These are phyloP conservation scores for Cantharis rustica DNA, from an alignment of 2,888 invertebrate genomes.

Conservation along the genomic window DNA sequence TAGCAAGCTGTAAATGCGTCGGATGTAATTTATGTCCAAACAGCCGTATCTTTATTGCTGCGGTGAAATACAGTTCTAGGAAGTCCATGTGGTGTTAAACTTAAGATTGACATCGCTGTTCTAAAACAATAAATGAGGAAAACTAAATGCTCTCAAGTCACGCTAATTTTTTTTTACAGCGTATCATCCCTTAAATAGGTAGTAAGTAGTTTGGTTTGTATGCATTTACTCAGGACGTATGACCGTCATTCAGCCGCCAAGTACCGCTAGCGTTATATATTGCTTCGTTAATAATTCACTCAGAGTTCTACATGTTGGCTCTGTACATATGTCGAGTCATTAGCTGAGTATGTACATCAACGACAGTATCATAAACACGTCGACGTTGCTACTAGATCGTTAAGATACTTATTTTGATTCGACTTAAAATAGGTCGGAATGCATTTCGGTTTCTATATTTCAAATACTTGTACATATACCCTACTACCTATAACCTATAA, in stretches of 20 bases:
- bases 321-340: slow-evolving; percentile 53
- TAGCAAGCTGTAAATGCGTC: slow-evolving; percentile 48
- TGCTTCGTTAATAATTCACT: slow-evolving; percentile 50
- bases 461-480: neutral
- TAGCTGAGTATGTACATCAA: slow-evolving; percentile 53
- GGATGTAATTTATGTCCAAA: slow-evolving; percentile 52
- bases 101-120: slow-evolving; percentile 50
- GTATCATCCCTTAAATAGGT: neutral
- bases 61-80: slow-evolving; percentile 52
- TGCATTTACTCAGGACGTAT: slow-evolving; percentile 31
- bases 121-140: slow-evolving; percentile 47
- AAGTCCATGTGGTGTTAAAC: slow-evolving; percentile 54
- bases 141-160: slow-evolving; percentile 50
- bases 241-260: slow-evolving; percentile 32
- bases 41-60: slow-evolving; percentile 52
- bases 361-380: slow-evolving; percentile 54
- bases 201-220: slow-evolving; percentile 8
- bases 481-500: neutral
- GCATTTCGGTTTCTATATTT: neutral
- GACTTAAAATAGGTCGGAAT: slow-evolving; percentile 12
- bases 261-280: slow-evolving; percentile 43
- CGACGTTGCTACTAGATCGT: slow-evolving; percentile 47
- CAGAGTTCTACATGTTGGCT: slow-evolving; percentile 47
- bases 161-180: slow-evolving; percentile 42
- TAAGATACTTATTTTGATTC: slow-evolving; percentile 32